Base-by-base conservation (phyloP, 2,888 invertebrate species). In the Amaurobius ferox region DNA sequence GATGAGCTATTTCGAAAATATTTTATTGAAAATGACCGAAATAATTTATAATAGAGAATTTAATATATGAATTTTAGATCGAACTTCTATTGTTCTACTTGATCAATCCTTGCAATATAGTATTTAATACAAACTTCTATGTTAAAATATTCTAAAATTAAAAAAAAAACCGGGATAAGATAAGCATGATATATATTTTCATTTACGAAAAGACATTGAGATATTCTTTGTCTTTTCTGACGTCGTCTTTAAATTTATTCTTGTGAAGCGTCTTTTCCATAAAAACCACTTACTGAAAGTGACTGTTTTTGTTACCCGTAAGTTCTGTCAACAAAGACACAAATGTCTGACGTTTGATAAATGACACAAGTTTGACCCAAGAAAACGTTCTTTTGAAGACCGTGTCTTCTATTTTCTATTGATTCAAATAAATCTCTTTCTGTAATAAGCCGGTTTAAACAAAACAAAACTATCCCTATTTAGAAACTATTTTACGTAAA, bases 331-430 rank as follows among this genome's bases (percentile, higher is more conserved):
- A 55, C 55, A 55, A 55, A 55, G 23, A 16, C 19, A 19, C 19
- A 35, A 55, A 55, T 55, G 55, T 55, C 23, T 55, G 55, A 55
- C 55, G 55, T 55, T 55, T 55, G 55, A 55, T 23, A 55, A 55
- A 55, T 55, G 55, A 55, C 55, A 55, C 5, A 55, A 55, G 55
- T 55, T 55, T 55, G 1, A 55, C 55, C 55, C 23, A 55, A 55
- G 44, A 55, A 44, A 55, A 55, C 16, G 55, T 23, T 55, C 55
- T 23, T 55, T 55, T 55, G 23, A 55, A 55, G 5, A 55, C 23
- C 19, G 23, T 23, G 23, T 19, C 23, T n/a, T 16, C 35, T 44
- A 5, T 55, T 23, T 23, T 23, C 5, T 11, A 55, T 55, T 55
- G 19, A 55, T 55, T 55, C 55, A 55, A 55, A 55, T 23, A n/a